Percentiles rank a stretch among this genome's conserved stretches.
These are phyloP conservation scores for Menura novaehollandiae DNA, from an alignment of 2,113 vertebrate genomes.

Conservation along the genomic window DNA sequence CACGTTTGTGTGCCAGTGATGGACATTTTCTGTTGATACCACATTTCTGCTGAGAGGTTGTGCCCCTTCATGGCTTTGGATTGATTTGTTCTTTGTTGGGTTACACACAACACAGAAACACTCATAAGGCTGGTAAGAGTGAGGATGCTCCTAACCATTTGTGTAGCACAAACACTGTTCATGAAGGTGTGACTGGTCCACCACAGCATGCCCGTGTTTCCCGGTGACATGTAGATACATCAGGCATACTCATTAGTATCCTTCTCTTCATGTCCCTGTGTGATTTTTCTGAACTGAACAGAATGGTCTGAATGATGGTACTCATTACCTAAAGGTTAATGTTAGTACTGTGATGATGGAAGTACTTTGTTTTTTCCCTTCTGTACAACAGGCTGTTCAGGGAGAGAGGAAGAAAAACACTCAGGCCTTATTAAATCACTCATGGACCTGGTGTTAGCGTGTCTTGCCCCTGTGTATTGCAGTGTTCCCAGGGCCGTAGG, in stretches of 20 bases:
- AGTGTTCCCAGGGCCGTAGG: rapidly evolving
- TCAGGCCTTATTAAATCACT: not conserved
- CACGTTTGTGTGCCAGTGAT: not conserved
- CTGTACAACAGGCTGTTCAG: not conserved
- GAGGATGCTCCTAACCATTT: rapidly evolving
- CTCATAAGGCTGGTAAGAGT: not conserved
- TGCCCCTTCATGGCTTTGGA: not conserved
- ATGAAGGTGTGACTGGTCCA: not conserved
- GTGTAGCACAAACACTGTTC: rapidly evolving
- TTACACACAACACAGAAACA: not conserved
- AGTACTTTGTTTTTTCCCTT: not conserved
- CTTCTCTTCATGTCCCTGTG: not conserved
- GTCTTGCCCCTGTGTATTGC: not conserved
- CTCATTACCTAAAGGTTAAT: conserved; percentile 45
- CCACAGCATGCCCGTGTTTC: rapidly evolving
- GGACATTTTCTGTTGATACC: not conserved
- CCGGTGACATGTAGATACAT: not conserved
- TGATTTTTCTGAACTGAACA: conserved; percentile 4
- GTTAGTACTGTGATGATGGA: not conserved
- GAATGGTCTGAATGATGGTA: not conserved
- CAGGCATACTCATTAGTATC: not conserved
- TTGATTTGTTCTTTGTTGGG: not conserved
- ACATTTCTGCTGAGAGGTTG: not conserved
- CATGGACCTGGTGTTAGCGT: not conserved
- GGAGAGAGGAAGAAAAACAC: not conserved